A percentile compares a stretch with the other conserved stretches of the same genome.
Evolutionary conservation across 2,888 invertebrate genomes (phyloP).

Genomic region (Epirrhoe alternata): DNA sequence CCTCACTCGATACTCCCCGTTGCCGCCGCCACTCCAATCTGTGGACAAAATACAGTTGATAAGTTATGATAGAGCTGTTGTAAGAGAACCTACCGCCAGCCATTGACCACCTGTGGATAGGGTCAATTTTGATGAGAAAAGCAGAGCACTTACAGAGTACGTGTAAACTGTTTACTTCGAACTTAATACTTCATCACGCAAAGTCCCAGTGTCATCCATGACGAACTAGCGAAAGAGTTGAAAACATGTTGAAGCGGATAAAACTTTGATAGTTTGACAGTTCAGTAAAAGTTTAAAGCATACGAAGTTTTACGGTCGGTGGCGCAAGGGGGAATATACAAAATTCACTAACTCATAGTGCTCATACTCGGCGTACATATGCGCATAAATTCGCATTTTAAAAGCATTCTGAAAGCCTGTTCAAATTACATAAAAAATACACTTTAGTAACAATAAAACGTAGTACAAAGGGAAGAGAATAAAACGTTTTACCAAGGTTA

Average conservation of each 20-base stretch:
- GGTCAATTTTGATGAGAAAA: too few relatives aligned
- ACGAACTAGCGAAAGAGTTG: not conserved
- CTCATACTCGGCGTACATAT: not conserved
- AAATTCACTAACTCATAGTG: constrained; percentile 8
- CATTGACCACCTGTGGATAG: too few relatives aligned
- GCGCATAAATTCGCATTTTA: constrained; percentile 26
- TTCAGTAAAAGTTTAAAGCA: constrained; percentile 27
- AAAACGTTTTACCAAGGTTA: constrained; percentile 21
- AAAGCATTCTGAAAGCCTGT: constrained; percentile 12
- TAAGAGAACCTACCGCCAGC: too few relatives aligned
- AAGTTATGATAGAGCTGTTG: not conserved
- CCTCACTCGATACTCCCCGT: constrained; percentile 93
- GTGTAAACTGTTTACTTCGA: not conserved
- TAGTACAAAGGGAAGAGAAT: constrained; percentile 16
- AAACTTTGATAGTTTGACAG: constrained; percentile 36
- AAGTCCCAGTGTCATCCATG: not conserved
- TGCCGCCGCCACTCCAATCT: constrained; percentile 91
- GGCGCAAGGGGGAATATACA: constrained; percentile 19
- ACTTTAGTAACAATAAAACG: constrained; percentile 13
- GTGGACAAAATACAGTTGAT: constrained; percentile 49
- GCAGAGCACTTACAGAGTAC: not conserved
- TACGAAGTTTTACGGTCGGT: constrained; percentile 31
- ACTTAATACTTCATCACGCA: not conserved
- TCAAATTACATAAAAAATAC: constrained; percentile 13
- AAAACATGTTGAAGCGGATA: constrained; percentile 19